phyloP scores from a whole-genome alignment of 2,797 vertebrate genomes.

The Morelia viridis region DNA sequence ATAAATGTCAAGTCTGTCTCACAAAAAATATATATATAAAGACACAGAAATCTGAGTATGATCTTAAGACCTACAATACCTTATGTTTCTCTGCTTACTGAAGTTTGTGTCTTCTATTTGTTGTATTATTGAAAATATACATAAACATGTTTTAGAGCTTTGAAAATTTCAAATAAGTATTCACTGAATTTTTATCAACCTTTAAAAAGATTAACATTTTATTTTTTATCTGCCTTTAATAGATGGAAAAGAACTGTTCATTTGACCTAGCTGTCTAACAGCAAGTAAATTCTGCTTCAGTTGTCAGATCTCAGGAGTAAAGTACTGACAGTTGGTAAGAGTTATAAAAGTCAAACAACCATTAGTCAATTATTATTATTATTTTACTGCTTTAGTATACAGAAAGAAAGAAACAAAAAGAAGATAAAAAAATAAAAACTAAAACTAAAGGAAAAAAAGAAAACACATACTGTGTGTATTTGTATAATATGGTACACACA shows the following conservation, averaged over 20 bases:
- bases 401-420: neutral
- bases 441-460: neutral
- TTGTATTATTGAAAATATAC: neutral
- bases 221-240: constrained; percentile 3
- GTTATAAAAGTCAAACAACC: neutral
- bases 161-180: neutral
- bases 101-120: neutral
- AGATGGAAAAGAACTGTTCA: constrained; percentile 5
- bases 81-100: neutral
- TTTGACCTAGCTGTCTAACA: neutral
- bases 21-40: neutral
- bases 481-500: neutral
- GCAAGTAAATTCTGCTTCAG: neutral
- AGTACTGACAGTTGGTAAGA: neutral
- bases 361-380: neutral
- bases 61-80: neutral
- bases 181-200: constrained; percentile 6
- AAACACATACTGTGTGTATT: neutral
- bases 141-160: neutral
- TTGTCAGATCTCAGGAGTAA: neutral
- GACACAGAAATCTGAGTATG: neutral
- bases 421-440: neutral
- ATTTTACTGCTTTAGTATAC: neutral
- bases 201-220: neutral
- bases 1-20: neutral